Conservation (phyloP, 2,113 vertebrate genomes). For the Lasiurus borealis region DNA sequence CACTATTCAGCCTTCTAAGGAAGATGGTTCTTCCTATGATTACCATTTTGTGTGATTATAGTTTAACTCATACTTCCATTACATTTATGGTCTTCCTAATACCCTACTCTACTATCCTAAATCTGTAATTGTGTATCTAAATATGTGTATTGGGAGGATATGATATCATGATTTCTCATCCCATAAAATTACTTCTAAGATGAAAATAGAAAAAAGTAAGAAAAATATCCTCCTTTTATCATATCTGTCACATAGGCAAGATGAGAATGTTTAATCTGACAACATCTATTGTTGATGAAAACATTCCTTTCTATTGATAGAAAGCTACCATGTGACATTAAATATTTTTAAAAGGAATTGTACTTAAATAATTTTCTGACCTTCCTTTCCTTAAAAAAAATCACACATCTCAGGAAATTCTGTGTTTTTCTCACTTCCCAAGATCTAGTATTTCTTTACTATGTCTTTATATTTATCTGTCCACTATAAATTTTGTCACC, state of each 20-base stretch:
- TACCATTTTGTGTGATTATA: not conserved
- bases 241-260: not conserved
- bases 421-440: slow-evolving; percentile 25
- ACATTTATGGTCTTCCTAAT: not conserved
- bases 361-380: not conserved
- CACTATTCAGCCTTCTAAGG: not conserved
- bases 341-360: not conserved
- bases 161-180: not conserved
- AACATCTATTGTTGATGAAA: slow-evolving; percentile 10
- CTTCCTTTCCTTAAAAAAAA: slow-evolving; percentile 6
- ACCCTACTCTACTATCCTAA: not conserved
- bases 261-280: not conserved
- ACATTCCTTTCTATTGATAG: not conserved
- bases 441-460: not conserved
- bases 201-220: not conserved
- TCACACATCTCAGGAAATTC: not conserved
- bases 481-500: not conserved
- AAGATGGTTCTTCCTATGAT: not conserved
- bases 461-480: not conserved
- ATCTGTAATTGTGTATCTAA: not conserved
- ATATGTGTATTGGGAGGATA: not conserved
- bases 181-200: not conserved
- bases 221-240: not conserved
- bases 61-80: not conserved
- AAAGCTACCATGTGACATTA: not conserved